A percentile compares a stretch with the other conserved stretches of the same genome.
These are phyloP conservation scores for Tauraco hartlaubi DNA, from an alignment of 2,797 vertebrate genomes.

Conservation along the genomic window DNA sequence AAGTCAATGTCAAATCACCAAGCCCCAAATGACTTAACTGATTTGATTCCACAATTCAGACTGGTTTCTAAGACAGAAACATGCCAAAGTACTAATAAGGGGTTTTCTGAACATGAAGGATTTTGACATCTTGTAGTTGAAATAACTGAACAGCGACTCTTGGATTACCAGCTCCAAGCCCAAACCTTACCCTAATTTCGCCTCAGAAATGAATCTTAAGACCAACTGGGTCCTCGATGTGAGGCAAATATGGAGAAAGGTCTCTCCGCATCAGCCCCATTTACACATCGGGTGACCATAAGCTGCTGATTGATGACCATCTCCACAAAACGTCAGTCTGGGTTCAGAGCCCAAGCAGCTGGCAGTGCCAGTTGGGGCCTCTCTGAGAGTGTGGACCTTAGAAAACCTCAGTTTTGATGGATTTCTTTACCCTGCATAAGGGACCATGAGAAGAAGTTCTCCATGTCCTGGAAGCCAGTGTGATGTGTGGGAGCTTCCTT, in stretches of 20 bases:
- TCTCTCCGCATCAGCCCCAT: neutral
- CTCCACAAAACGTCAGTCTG: neutral
- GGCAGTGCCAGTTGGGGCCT: neutral
- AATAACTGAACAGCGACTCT: neutral
- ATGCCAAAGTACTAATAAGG: neutral
- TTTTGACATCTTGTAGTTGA: neutral
- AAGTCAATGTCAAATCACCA: neutral
- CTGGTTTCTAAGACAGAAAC: neutral
- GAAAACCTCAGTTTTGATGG: neutral
- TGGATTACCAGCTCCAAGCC: neutral
- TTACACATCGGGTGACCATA: neutral
- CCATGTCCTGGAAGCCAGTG: neutral
- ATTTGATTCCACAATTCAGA: neutral
- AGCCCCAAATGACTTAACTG: neutral
- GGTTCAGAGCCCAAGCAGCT: neutral
- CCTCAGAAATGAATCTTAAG: neutral
- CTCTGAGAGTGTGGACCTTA: fast-evolving
- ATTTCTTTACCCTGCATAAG: neutral
- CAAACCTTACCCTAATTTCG: neutral
- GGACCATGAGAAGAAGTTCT: neutral
- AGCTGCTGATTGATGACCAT: neutral
- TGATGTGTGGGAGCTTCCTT: neutral
- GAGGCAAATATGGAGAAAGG: neutral
- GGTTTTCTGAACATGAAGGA: neutral
- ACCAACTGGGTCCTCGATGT: neutral